Conservation (phyloP, 2,797 vertebrate species). For the Lacerta viridis region DNA sequence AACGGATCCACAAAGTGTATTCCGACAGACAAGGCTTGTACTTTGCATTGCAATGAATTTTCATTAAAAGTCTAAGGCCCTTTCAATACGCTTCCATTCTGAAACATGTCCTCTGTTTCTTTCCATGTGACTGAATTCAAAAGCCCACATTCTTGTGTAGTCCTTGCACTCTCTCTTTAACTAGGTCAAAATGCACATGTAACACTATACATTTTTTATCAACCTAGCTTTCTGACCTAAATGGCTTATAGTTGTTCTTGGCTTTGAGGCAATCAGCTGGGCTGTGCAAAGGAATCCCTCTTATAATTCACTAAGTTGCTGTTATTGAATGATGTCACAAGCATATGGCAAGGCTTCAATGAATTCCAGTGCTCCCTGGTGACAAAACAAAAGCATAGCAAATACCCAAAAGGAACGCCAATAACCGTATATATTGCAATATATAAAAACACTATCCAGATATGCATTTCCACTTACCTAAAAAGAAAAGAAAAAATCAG, state of each 20-base stretch:
- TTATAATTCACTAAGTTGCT: not conserved
- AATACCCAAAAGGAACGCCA: not conserved
- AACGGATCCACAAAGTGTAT: too few relatives aligned
- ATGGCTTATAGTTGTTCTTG: constrained; percentile 36
- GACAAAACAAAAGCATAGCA: not conserved
- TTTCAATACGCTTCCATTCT: not conserved
- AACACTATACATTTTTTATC: constrained; percentile 58
- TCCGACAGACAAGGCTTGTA: not conserved
- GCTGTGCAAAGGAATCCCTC: not conserved
- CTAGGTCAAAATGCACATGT: constrained; percentile 43
- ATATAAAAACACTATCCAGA: not conserved
- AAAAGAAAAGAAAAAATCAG: not conserved
- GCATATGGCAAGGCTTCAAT: not conserved
- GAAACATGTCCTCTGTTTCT: constrained; percentile 33
- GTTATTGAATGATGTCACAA: not conserved
- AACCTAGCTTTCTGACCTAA: constrained; percentile 48
- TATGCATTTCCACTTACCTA: not conserved
- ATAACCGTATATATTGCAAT: not conserved
- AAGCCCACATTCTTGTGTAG: constrained; percentile 31
- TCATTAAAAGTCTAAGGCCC: not conserved
- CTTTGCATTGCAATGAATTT: constrained; percentile 8
- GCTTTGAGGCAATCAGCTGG: constrained; percentile 19
- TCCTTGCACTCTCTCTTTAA: constrained; percentile 32
- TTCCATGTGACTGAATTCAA: constrained; percentile 24
- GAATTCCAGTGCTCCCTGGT: not conserved